Evolutionary conservation across 2,113 vertebrate species (phyloP).

Genomic region (Protobothrops mucrosquamatus): DNA sequence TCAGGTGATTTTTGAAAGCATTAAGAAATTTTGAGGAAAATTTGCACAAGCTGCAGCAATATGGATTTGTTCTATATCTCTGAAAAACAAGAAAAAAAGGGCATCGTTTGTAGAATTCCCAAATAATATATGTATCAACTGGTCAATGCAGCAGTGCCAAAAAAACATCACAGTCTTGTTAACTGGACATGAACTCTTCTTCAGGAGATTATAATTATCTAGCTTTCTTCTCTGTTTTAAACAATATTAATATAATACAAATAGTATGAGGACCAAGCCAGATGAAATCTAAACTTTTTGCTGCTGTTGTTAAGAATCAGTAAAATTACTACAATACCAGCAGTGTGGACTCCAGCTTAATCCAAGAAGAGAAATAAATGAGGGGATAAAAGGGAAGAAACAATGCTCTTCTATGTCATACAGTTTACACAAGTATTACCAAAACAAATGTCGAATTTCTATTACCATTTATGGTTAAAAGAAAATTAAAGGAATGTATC

Average conservation of each 20-base stretch:
- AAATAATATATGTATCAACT: not conserved
- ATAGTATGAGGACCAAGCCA: not conserved
- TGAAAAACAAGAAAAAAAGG: conserved; percentile 63
- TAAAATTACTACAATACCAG: not conserved
- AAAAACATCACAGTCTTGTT: not conserved
- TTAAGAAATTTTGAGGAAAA: conserved; percentile 79
- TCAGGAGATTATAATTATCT: not conserved
- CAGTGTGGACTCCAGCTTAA: not conserved
- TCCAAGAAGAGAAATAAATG: not conserved
- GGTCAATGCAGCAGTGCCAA: not conserved
- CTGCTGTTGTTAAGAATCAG: not conserved
- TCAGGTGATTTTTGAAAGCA: conserved; percentile 79
- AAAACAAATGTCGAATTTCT: not conserved
- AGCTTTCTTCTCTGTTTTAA: not conserved
- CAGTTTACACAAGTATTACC: not conserved
- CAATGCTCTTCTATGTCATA: not conserved
- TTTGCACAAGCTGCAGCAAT: conserved; percentile 84
- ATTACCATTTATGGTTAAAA: not conserved
- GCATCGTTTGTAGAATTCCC: conserved; percentile 5
- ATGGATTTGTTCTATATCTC: conserved; percentile 80
- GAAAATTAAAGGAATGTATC: not conserved
- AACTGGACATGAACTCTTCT: not conserved
- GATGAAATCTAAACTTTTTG: not conserved
- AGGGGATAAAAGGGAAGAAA: not conserved
- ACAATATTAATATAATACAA: not conserved